Evolutionary conservation across 2,797 vertebrate genomes (phyloP).

Genomic region (Otus scops): DNA sequence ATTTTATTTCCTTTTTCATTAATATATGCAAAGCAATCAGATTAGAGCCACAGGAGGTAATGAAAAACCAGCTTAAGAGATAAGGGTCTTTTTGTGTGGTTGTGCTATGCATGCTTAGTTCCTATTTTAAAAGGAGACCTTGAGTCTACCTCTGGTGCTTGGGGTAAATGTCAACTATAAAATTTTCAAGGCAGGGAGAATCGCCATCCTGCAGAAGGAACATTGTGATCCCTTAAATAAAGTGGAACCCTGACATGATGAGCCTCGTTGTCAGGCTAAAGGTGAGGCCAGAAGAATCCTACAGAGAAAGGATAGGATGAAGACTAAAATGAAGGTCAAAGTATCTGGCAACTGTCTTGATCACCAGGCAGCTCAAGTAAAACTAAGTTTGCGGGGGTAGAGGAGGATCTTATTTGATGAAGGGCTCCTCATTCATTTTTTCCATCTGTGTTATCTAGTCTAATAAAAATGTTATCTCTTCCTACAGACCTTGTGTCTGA

Average conservation of each 20-base stretch:
- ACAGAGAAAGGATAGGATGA: neutral
- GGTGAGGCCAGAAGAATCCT: neutral
- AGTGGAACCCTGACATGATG: neutral
- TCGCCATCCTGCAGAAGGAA: neutral
- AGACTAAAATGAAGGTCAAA: slow-evolving; percentile 15
- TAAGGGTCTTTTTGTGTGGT: neutral
- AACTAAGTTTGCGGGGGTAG: neutral
- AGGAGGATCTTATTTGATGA: slow-evolving; percentile 32
- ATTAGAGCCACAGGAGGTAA: slow-evolving; percentile 45
- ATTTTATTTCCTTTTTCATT: slow-evolving; percentile 32
- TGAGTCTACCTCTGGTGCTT: neutral
- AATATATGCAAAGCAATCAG: slow-evolving; percentile 51
- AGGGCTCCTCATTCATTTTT: slow-evolving; percentile 31
- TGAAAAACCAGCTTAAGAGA: slow-evolving; percentile 32
- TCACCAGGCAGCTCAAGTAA: neutral
- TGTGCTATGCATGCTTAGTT: neutral
- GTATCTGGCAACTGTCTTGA: neutral
- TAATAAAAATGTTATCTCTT: slow-evolving; percentile 59
- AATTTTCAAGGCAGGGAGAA: slow-evolving; percentile 6
- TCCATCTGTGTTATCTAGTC: slow-evolving; percentile 36
- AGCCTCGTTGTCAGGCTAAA: neutral
- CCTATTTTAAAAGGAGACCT: slow-evolving; percentile 19
- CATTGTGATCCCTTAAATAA: neutral
- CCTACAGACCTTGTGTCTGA: slow-evolving; percentile 23
- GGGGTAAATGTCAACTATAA: neutral